A percentile compares a stretch with the other conserved stretches of the same genome.
Conservation (phyloP, 1,140 invertebrate species). For the Bombus affinis region DNA sequence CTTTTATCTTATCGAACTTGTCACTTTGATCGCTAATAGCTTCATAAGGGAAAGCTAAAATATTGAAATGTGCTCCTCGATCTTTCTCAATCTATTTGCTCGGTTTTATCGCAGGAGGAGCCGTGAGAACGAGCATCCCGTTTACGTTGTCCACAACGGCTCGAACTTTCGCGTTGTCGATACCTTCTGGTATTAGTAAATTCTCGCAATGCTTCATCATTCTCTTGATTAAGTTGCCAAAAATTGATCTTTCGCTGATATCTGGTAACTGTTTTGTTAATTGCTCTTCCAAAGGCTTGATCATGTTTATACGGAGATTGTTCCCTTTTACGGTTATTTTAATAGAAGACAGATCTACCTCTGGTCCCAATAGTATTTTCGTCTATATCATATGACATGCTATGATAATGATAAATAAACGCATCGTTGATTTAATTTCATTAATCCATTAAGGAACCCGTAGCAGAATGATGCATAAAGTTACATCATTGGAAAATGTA, state of each 20-base stretch:
- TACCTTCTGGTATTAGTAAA: slow-evolving; percentile 59
- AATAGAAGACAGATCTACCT: slow-evolving; percentile 61
- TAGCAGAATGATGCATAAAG: no score
- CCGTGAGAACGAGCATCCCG: slow-evolving; percentile 61
- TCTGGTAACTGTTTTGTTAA: slow-evolving; percentile 27
- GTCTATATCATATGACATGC: slow-evolving; percentile 31
- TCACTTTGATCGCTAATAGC: background rate
- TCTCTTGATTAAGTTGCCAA: slow-evolving; percentile 28
- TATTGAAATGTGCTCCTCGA: background rate
- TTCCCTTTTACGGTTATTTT: slow-evolving; percentile 66
- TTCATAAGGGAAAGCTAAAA: background rate
- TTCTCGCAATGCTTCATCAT: slow-evolving; percentile 60
- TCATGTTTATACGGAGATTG: slow-evolving; percentile 60
- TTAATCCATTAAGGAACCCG: no score
- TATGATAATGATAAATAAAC: no score
- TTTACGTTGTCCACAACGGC: slow-evolving; percentile 61
- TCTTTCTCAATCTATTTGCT: background rate
- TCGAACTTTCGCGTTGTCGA: slow-evolving; percentile 61
- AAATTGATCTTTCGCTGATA: slow-evolving; percentile 15
- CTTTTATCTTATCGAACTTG: slow-evolving; percentile 8
- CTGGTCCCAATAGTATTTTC: slow-evolving; percentile 57
- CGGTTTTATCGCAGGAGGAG: slow-evolving; percentile 31
- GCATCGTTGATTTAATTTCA: background rate
- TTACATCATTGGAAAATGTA: no score
- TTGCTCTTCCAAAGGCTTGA: slow-evolving; percentile 29